Evolutionary conservation across 1,140 invertebrate species (phyloP).

Genomic region (Battus philenor): DNA sequence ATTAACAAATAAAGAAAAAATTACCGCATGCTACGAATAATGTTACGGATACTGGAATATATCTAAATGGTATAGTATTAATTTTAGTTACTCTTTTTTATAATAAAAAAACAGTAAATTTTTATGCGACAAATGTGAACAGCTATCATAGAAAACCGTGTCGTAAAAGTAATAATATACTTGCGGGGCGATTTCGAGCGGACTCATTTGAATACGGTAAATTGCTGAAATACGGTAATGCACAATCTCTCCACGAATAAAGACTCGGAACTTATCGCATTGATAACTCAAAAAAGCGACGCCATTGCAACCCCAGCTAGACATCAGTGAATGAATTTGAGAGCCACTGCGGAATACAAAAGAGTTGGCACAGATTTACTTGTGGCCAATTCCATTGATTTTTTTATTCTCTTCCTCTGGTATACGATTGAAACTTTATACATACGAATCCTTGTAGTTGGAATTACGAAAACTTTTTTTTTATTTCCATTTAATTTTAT

Average conservation of each 20-base stretch:
- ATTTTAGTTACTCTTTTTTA: too few relatives aligned
- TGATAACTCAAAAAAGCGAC: constrained; percentile 13
- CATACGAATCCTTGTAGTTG: too few relatives aligned
- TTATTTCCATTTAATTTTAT: too few relatives aligned
- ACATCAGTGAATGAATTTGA: constrained; percentile 15
- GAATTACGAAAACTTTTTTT: too few relatives aligned
- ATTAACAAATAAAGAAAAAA: too few relatives aligned
- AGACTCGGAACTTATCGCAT: constrained; percentile 13
- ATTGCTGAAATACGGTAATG: constrained; percentile 15
- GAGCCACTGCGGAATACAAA: constrained; percentile 14
- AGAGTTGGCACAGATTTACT: constrained; percentile 15
- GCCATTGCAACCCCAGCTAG: constrained; percentile 7
- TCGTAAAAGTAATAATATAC: constrained; percentile 1
- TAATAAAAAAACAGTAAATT: too few relatives aligned
- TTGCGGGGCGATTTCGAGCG: not conserved
- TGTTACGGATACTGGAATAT: too few relatives aligned
- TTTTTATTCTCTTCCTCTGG: constrained; percentile 6
- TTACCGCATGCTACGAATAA: too few relatives aligned
- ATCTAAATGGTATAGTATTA: too few relatives aligned
- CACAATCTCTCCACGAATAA: constrained; percentile 12
- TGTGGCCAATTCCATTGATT: constrained; percentile 13
- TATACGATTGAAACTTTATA: too few relatives aligned
- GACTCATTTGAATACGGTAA: constrained; percentile 12
- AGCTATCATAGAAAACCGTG: too few relatives aligned
- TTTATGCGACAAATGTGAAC: too few relatives aligned